A percentile compares a stretch with the other conserved stretches of the same genome.
Conservation (phyloP, 2,888 invertebrate genomes). For the Quadroppia sp. region DNA sequence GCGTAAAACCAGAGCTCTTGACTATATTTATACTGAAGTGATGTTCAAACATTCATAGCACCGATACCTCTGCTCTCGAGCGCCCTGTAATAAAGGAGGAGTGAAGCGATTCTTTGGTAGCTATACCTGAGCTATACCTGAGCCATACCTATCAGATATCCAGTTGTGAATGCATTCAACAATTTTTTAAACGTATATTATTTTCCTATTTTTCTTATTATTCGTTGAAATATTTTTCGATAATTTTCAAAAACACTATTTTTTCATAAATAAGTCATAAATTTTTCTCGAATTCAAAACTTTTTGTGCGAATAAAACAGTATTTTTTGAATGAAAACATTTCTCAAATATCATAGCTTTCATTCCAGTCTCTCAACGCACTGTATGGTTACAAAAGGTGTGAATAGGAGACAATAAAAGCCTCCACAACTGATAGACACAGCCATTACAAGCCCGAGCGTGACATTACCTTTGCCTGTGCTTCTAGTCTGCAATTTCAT, state of each 20-base stretch:
- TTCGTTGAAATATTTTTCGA: too few relatives aligned
- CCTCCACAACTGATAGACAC: not conserved
- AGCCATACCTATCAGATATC: not conserved
- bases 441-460: slow-evolving; percentile 6
- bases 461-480: slow-evolving; percentile 14
- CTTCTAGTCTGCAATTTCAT: slow-evolving; percentile 9
- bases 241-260: not conserved
- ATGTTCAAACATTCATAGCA: not conserved
- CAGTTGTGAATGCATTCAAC: slow-evolving; percentile 22
- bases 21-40: too few relatives aligned
- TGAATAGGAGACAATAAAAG: not conserved
- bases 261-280: slow-evolving; percentile 1
- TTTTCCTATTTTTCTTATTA: not conserved
- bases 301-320: not conserved
- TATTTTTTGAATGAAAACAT: not conserved
- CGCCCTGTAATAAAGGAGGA: slow-evolving; percentile 32
- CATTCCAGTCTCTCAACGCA: not conserved
- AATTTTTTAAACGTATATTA: not conserved
- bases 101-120: slow-evolving; percentile 7
- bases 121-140: not conserved
- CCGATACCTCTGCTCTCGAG: not conserved
- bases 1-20: slow-evolving; percentile 9
- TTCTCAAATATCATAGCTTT: too few relatives aligned
- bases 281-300: too few relatives aligned
- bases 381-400: not conserved